phyloP scores from a whole-genome alignment of 2,797 vertebrate species.

The Coreius guichenoti region DNA sequence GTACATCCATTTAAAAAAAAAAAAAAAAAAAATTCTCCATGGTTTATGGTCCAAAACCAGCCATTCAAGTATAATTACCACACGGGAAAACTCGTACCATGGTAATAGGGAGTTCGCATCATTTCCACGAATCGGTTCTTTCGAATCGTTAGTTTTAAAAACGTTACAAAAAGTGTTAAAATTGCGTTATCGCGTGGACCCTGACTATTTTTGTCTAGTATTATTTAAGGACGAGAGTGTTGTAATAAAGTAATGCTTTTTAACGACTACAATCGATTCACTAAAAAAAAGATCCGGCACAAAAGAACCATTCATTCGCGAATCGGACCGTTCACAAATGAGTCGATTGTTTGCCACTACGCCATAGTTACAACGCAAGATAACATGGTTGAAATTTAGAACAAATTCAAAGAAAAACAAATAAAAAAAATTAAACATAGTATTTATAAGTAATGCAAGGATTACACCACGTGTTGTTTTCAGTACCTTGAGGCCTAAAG shows the following conservation, averaged over 20 bases:
- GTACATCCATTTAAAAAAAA: accelerated
- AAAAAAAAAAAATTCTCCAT: no score
- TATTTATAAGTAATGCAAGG: background rate
- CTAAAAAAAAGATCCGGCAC: background rate
- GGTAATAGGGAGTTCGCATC: background rate
- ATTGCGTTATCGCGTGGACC: no score
- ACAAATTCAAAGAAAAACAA: background rate
- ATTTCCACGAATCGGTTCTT: background rate
- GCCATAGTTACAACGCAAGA: background rate
- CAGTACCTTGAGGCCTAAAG: background rate
- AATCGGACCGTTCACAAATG: background rate
- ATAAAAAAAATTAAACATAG: accelerated
- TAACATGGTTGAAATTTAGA: accelerated
- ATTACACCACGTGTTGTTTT: background rate
- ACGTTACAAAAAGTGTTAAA: no score
- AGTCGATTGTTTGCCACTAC: background rate
- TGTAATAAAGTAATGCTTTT: background rate
- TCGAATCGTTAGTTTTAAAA: background rate
- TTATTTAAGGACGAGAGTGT: no score
- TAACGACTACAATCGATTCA: background rate
- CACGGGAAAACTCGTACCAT: background rate
- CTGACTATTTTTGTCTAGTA: background rate
- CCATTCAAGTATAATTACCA: background rate
- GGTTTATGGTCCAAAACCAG: background rate
- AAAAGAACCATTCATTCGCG: background rate